Conservation (phyloP, 2,797 vertebrate genomes). For the Loris lydekkerianus region DNA sequence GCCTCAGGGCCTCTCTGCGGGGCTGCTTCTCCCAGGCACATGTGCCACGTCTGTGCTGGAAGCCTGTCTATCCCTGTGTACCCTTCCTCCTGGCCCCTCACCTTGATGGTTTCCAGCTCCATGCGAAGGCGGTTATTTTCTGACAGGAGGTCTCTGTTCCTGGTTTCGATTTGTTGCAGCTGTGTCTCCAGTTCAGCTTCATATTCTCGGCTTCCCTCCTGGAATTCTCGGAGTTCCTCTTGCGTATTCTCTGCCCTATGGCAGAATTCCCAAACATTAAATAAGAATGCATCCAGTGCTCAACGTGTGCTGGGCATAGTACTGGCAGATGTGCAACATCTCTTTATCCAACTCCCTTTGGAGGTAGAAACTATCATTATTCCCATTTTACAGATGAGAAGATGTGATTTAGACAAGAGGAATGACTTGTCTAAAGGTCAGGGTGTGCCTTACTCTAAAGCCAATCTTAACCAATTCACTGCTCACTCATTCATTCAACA, state of each 20-base stretch:
- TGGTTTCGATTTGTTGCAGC: constrained; percentile 94
- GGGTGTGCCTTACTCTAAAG: neutral
- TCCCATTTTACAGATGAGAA: neutral
- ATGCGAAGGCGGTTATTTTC: constrained; percentile 93
- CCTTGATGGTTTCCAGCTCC: constrained; percentile 96
- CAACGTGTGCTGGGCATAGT: neutral
- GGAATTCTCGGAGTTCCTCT: constrained; percentile 97
- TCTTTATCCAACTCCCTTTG: neutral
- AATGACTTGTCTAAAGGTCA: neutral
- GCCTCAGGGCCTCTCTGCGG: rapidly evolving
- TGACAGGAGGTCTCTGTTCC: constrained; percentile 94
- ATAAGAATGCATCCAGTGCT: neutral
- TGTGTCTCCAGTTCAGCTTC: constrained; percentile 97
- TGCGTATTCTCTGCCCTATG: constrained; percentile 93
- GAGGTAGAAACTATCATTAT: neutral
- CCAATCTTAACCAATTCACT: neutral
- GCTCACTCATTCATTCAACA: neutral
- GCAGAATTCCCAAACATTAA: constrained; percentile 59
- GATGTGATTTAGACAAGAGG: neutral
- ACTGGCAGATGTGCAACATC: too few relatives aligned
- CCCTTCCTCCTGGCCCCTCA: constrained; percentile 72
- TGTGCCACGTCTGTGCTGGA: rapidly evolving
- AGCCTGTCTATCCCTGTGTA: rapidly evolving
- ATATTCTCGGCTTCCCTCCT: constrained; percentile 98
- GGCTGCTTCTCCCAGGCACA: neutral